A percentile compares a stretch with the other conserved stretches of the same genome.
These are phyloP conservation scores for Ctenicera cuprea DNA, from an alignment of 2,888 invertebrate species.

Conservation along the genomic window DNA sequence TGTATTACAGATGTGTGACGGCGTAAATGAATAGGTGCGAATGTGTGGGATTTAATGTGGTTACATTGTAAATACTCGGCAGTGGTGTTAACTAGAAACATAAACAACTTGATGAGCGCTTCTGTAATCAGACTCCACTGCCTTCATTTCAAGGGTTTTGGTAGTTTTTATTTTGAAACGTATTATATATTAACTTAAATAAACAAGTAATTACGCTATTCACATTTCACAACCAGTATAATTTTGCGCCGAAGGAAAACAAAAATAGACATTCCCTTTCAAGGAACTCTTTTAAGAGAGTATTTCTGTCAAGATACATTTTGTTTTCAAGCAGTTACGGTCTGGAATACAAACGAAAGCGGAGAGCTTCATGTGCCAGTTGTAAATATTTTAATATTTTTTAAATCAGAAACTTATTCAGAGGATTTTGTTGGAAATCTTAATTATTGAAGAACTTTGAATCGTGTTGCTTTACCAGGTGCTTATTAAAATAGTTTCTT, in stretches of 20 bases:
- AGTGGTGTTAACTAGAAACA: background rate
- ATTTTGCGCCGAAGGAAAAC: too few relatives aligned
- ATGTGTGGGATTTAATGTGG: background rate
- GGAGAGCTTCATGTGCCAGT: background rate
- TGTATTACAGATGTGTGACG: constrained; percentile 12
- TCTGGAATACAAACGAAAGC: background rate
- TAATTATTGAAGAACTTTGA: too few relatives aligned
- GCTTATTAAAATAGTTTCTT: too few relatives aligned
- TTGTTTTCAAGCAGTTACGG: background rate
- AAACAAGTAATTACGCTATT: too few relatives aligned
- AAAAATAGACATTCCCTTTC: background rate
- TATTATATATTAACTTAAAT: too few relatives aligned
- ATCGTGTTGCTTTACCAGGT: too few relatives aligned
- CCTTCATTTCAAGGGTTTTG: too few relatives aligned
- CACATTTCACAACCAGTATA: too few relatives aligned
- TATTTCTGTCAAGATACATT: background rate
- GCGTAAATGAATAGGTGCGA: background rate
- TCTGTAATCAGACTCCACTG: too few relatives aligned
- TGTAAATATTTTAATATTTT: too few relatives aligned
- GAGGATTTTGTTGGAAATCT: too few relatives aligned
- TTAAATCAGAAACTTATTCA: too few relatives aligned
- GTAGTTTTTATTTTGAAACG: background rate
- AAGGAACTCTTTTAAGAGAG: background rate
- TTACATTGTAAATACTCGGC: background rate
- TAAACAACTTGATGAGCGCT: constrained; percentile 4